Conservation (phyloP, 1,140 invertebrate species). For the Platyscapa corneri region DNA sequence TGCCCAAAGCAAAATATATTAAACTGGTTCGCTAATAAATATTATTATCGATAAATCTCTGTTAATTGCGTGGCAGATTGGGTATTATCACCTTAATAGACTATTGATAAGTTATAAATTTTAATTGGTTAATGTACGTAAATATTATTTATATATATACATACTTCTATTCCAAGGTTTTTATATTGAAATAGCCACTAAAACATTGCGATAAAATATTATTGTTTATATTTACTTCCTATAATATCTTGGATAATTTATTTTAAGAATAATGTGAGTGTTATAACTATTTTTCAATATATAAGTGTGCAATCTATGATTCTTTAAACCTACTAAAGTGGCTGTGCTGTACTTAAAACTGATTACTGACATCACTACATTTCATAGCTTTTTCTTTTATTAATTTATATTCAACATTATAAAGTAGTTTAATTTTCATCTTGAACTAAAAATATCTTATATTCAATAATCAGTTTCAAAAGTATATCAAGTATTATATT, state of each 20-base stretch:
- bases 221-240: slow-evolving; percentile 41
- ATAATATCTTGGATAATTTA: slow-evolving; percentile 28
- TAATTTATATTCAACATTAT: neutral
- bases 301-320: slow-evolving; percentile 42
- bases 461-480: slow-evolving; percentile 45
- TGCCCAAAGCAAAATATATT: slow-evolving; percentile 35
- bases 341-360: slow-evolving; percentile 54
- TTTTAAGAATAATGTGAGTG: slow-evolving; percentile 20
- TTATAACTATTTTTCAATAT: slow-evolving; percentile 27
- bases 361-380: slow-evolving; percentile 44
- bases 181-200: slow-evolving; percentile 1
- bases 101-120: slow-evolving; percentile 45
- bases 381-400: neutral
- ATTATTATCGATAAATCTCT: slow-evolving; percentile 65
- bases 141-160: slow-evolving; percentile 57
- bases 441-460: neutral
- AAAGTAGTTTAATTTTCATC: slow-evolving; percentile 14
- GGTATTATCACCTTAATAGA: slow-evolving; percentile 57
- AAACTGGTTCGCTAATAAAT: slow-evolving; percentile 58
- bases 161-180: slow-evolving; percentile 48
- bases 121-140: slow-evolving; percentile 53
- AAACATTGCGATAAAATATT: slow-evolving; percentile 13
- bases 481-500: slow-evolving; percentile 51
- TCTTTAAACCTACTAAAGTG: slow-evolving; percentile 44
- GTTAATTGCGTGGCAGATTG: slow-evolving; percentile 65